Evolutionary conservation across 2,113 vertebrate species (phyloP), one percentile per base, ranked within the genome.

Genomic region (Ameiurus melas): DNA sequence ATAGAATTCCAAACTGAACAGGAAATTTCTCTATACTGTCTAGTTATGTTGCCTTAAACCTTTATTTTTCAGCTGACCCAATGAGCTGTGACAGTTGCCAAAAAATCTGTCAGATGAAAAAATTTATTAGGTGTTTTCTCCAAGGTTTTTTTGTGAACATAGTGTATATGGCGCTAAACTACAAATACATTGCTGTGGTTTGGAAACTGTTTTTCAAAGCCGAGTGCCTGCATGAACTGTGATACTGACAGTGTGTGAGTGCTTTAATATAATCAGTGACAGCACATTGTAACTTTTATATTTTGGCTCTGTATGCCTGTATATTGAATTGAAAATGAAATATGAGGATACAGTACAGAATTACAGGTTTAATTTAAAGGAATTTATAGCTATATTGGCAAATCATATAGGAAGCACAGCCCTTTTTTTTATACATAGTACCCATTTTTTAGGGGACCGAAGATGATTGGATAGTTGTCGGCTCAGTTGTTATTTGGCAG

Each of bases 391-490:
- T 58, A 12, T 33, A 58, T 36, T 36, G 55, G 17, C 16, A 81
- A 81, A 36, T 9, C 53, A 10, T 55, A 57, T 19, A 30, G 27
- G 6, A 55, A 33, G 10, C 30, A 30, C n/a, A 80, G 77, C 2
- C 27, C 14, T 79, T 79, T 51, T 79, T 51, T 73, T 19, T 27
- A 55, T 55, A 55, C 2, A 55, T 19, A 39, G 30, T 22, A 39
- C 10, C 55, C 19, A 60, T 39, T 82, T 82, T 82, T 82, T 25
- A 62, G 19, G 30, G 55, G 33, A 39, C 19, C 80, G 55, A 80
- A 57, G 77, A 80, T 80, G 19, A 80, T 80, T 80, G 77, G 77
- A 80, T 33, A 60, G 19, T 60, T 58, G 78, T n/a, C 4, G 51
- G 27, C 77, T 80, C 77, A 80, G n/a, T 51, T 78, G 75, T 55